phyloP scores from a whole-genome alignment of 1,140 invertebrate species.

The Telenomus remus region DNA sequence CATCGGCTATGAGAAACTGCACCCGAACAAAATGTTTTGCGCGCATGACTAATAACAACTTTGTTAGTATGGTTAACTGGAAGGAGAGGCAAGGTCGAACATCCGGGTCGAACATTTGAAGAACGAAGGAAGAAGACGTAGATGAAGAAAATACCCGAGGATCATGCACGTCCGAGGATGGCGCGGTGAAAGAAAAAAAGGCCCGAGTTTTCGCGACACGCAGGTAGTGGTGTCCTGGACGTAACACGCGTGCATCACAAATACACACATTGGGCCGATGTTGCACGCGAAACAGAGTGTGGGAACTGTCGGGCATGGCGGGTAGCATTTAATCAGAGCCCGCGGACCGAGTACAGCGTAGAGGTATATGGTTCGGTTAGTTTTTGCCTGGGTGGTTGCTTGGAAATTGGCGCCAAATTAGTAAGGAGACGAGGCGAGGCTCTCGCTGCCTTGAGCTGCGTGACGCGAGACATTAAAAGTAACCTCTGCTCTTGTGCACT shows the following conservation, averaged over 20 bases:
- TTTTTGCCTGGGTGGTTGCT: conserved; percentile 75
- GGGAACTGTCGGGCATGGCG: conserved; percentile 67
- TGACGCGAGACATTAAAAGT: conserved; percentile 76
- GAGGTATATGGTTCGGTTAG: conserved; percentile 75
- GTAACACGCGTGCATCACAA: conserved; percentile 48
- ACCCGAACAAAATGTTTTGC: conserved; percentile 28
- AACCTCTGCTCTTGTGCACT: conserved; percentile 73
- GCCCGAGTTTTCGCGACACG: conserved; percentile 49
- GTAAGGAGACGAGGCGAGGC: conserved; percentile 75
- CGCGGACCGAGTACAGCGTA: conserved; percentile 60
- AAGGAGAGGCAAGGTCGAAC: conserved; percentile 46
- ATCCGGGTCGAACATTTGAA: conserved; percentile 39
- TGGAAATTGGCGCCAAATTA: conserved; percentile 77
- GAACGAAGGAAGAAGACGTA: conserved; percentile 45
- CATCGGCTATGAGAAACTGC: not conserved
- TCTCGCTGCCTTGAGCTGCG: conserved; percentile 67
- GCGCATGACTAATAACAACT: conserved; percentile 54
- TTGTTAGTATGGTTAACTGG: conserved; percentile 55
- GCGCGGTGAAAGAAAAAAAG: conserved; percentile 43
- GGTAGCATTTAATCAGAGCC: conserved; percentile 76
- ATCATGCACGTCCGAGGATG: conserved; percentile 21
- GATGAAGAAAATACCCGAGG: conserved; percentile 51
- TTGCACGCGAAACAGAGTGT: conserved; percentile 64
- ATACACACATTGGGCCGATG: conserved; percentile 41
- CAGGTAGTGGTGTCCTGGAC: conserved; percentile 53